Evolutionary conservation across 2,888 invertebrate genomes (phyloP).

Genomic region (Stenotaenia linearis): DNA sequence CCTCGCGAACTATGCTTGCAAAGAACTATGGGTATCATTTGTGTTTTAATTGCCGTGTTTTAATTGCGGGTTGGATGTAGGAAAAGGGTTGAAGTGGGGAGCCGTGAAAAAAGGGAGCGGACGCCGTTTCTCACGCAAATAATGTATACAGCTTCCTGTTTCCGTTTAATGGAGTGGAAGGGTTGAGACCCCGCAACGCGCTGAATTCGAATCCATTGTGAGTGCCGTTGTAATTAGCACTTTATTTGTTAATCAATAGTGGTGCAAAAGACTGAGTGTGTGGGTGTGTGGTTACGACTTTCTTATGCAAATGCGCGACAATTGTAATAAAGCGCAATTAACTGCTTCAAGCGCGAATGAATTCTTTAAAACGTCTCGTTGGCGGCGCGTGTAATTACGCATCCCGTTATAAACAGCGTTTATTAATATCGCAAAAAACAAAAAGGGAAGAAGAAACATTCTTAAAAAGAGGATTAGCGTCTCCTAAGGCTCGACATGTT

Average conservation of each 20-base stretch:
- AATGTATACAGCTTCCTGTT: constrained; percentile 28
- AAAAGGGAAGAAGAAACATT: not conserved
- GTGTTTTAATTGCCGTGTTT: constrained; percentile 15
- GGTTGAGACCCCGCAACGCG: constrained; percentile 26
- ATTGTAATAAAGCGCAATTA: constrained; percentile 30
- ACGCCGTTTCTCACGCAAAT: constrained; percentile 31
- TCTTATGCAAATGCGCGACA: constrained; percentile 27
- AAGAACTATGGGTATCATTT: constrained; percentile 7
- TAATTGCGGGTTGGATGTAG: constrained; percentile 4
- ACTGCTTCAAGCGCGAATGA: constrained; percentile 5
- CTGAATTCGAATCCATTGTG: constrained; percentile 30
- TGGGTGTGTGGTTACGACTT: not conserved
- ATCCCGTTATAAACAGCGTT: not conserved
- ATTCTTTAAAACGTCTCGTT: not conserved
- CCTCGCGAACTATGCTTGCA: not conserved
- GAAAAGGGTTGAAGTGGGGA: not conserved
- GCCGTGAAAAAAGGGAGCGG: constrained; percentile 12
- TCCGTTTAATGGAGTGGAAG: constrained; percentile 33
- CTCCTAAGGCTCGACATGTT: not conserved
- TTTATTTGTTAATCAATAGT: constrained; percentile 35
- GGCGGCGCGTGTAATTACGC: not conserved
- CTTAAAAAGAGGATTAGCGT: not conserved
- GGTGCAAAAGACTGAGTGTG: not conserved
- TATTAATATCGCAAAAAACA: not conserved
- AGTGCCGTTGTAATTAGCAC: constrained; percentile 32